Conservation (phyloP, 2,888 invertebrate species). For the Branchipolynoe longqiensis region DNA sequence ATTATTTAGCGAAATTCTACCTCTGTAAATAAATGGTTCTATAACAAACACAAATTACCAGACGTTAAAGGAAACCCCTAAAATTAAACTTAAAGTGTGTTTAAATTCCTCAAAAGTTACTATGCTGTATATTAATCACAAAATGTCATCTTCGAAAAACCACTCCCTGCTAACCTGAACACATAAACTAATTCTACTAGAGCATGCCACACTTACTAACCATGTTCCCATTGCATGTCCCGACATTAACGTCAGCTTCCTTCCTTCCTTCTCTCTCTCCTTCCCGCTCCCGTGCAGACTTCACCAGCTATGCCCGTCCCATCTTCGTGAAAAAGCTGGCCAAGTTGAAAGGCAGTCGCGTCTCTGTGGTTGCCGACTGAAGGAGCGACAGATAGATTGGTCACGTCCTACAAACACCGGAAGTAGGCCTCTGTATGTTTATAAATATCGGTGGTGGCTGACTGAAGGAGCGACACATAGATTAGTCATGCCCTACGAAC, state of each 20-base stretch:
- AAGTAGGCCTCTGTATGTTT: too few species aligned
- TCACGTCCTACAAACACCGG: neutral
- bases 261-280: neutral
- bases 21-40: too few species aligned
- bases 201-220: neutral
- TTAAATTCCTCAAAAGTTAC: too few species aligned
- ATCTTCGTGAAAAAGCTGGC: slow-evolving; percentile 19
- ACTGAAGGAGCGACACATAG: neutral
- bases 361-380: neutral
- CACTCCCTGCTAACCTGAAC: too few species aligned
- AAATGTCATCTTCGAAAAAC: too few species aligned
- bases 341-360: slow-evolving; percentile 14
- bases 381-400: neutral
- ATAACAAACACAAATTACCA: too few species aligned
- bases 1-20: too few species aligned
- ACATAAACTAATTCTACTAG: too few species aligned
- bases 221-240: neutral
- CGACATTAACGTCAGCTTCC: too few species aligned
- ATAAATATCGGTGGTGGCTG: neutral
- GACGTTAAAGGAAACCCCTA: too few species aligned
- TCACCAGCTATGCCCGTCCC: slow-evolving; percentile 32
- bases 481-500: neutral
- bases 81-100: too few species aligned
- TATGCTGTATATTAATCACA: too few species aligned
- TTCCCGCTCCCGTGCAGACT: slow-evolving; percentile 3